phyloP scores from a whole-genome alignment of 2,113 vertebrate species.

The Triplophysa siluroides region DNA sequence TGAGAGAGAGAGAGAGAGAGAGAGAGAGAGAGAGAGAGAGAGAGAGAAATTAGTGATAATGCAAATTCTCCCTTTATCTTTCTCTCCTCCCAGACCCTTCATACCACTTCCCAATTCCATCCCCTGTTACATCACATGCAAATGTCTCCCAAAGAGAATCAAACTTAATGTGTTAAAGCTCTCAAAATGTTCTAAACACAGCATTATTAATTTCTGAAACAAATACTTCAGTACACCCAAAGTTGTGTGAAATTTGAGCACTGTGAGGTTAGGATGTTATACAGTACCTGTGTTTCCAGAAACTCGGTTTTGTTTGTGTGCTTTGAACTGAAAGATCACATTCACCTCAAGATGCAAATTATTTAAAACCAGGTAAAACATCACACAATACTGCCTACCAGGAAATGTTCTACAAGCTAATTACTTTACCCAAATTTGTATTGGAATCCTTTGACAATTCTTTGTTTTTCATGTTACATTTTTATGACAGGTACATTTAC shows the following conservation, averaged over 20 bases:
- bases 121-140: background rate
- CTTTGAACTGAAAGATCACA: background rate
- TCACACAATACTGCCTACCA: background rate
- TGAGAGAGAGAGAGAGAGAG: too few species aligned
- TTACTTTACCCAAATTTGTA: too few species aligned
- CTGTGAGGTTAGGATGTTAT: too few species aligned
- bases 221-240: background rate
- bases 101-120: background rate
- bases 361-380: background rate
- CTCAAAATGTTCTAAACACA: background rate
- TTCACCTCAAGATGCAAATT: background rate
- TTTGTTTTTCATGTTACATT: background rate
- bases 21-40: background rate
- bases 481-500: too few species aligned
- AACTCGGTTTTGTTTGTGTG: background rate
- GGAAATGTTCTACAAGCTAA: background rate
- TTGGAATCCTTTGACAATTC: background rate
- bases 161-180: background rate
- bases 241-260: background rate
- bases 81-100: background rate
- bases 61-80: background rate
- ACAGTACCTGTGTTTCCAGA: background rate
- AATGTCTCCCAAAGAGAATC: background rate
- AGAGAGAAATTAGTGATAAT: background rate
- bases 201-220: background rate